A percentile compares a stretch with the other conserved stretches of the same genome.
These are phyloP conservation scores for Trachelus tabidus DNA, from an alignment of 2,888 invertebrate genomes.

Conservation along the genomic window DNA sequence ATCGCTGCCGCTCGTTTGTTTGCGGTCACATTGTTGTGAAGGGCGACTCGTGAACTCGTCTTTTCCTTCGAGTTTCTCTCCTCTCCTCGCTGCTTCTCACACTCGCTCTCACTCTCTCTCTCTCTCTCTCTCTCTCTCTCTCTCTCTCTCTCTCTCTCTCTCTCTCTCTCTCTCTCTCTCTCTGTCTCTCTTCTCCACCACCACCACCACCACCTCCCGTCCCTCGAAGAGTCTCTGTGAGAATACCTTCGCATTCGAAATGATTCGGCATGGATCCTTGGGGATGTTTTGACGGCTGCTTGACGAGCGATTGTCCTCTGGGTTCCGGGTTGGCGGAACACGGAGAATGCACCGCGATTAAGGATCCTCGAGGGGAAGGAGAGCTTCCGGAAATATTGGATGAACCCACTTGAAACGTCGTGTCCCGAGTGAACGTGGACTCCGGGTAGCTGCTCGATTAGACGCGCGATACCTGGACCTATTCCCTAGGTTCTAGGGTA, in stretches of 20 bases:
- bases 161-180: neutral
- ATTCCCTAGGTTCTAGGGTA: neutral
- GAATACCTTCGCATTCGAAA: constrained; percentile 36
- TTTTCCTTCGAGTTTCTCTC: constrained; percentile 25
- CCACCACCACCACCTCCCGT: constrained; percentile 19
- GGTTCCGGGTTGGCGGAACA: constrained; percentile 24
- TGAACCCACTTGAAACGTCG: neutral
- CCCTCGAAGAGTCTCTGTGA: constrained; percentile 35
- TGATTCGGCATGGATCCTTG: constrained; percentile 63
- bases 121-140: neutral
- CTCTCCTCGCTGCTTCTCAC: neutral
- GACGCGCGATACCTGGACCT: neutral
- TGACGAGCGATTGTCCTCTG: constrained; percentile 58
- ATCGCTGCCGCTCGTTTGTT: constrained; percentile 64
- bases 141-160: constrained; percentile 7
- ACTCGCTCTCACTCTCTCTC: neutral
- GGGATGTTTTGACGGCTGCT: constrained; percentile 65
- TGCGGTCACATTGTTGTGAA: constrained; percentile 63
- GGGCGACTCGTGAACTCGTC: constrained; percentile 34
- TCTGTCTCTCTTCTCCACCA: neutral
- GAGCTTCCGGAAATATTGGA: neutral
- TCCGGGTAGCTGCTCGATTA: neutral
- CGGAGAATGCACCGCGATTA: neutral
- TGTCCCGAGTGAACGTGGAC: neutral
- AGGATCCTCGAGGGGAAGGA: neutral